Evolutionary conservation across 64 coral and sea anemone species (phyloP).

Genomic region (Montipora cactus): DNA sequence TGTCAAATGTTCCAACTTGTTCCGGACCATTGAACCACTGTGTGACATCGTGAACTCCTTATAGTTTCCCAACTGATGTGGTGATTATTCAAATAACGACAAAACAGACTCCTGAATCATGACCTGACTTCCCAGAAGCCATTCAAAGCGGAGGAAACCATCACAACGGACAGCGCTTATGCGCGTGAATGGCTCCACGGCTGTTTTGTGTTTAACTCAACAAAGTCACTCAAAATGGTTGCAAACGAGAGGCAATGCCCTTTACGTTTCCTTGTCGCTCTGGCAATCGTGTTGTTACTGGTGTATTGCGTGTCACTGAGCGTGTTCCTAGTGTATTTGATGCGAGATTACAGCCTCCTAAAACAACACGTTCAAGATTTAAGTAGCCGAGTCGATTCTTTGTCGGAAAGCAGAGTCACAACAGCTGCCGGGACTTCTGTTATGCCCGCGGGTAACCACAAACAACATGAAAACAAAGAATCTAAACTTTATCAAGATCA

Average conservation of each 20-base stretch:
- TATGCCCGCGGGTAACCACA: background rate
- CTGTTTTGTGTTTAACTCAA: background rate
- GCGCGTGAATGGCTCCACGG: background rate
- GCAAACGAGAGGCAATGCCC: background rate
- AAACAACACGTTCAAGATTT: slow-evolving; percentile 34
- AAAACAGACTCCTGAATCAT: background rate
- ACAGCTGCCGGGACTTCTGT: background rate
- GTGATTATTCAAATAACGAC: background rate
- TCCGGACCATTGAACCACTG: too few relatives aligned
- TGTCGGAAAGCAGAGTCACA: background rate
- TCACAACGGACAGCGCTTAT: background rate
- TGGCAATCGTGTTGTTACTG: slow-evolving; percentile 19
- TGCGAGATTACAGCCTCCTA: slow-evolving; percentile 25
- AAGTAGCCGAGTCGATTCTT: background rate
- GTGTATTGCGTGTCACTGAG: slow-evolving; percentile 56
- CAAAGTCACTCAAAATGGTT: slow-evolving; percentile 7
- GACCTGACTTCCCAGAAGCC: background rate
- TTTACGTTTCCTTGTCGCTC: background rate
- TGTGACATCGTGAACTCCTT: too few relatives aligned
- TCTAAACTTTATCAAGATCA: background rate
- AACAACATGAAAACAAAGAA: slow-evolving; percentile 12
- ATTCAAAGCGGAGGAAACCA: background rate
- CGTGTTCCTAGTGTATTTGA: slow-evolving; percentile 36
- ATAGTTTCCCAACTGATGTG: background rate
- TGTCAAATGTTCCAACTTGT: too few relatives aligned